Conservation (phyloP, 2,113 vertebrate genomes). For the Carassius auratus region DNA sequence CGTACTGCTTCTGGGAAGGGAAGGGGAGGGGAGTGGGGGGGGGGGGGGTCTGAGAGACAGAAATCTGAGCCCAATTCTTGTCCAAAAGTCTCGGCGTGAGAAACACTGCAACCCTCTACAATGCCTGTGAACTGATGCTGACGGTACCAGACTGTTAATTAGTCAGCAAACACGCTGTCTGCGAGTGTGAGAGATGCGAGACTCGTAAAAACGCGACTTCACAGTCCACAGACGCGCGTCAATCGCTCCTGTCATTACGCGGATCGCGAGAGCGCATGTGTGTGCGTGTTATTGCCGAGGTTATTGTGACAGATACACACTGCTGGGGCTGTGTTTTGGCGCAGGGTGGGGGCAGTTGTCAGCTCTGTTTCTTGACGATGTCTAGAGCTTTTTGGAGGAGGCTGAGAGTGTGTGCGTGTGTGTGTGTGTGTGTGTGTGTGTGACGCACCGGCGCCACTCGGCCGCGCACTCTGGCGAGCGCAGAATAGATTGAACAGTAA, state of each 20-base stretch:
- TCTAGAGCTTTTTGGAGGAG: constrained; percentile 81
- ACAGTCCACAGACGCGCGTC: constrained; percentile 38
- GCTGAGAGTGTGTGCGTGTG: constrained; percentile 19
- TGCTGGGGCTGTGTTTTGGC: constrained; percentile 68
- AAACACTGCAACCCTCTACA: constrained; percentile 72
- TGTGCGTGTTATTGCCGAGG: constrained; percentile 65
- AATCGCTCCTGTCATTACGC: constrained; percentile 47
- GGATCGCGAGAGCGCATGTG: constrained; percentile 52
- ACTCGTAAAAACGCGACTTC: constrained; percentile 66
- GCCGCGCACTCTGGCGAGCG: constrained; percentile 79
- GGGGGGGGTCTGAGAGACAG: constrained; percentile 41
- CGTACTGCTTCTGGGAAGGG: constrained; percentile 11
- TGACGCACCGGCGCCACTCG: constrained; percentile 83
- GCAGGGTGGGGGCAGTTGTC: constrained; percentile 79
- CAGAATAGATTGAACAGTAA: constrained; percentile 83
- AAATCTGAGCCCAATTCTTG: constrained; percentile 43
- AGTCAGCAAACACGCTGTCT: constrained; percentile 64
- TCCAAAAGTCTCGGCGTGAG: constrained; percentile 51
- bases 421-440: constrained; percentile 66
- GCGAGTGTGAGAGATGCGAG: constrained; percentile 66
- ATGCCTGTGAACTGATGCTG: constrained; percentile 73
- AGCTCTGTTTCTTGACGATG: constrained; percentile 80
- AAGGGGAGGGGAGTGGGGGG: constrained; percentile 2
- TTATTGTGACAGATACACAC: constrained; percentile 79
- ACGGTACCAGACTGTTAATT: constrained; percentile 77